Base-by-base conservation (phyloP, 2,113 vertebrate species). In the Fulmarus glacialis region DNA sequence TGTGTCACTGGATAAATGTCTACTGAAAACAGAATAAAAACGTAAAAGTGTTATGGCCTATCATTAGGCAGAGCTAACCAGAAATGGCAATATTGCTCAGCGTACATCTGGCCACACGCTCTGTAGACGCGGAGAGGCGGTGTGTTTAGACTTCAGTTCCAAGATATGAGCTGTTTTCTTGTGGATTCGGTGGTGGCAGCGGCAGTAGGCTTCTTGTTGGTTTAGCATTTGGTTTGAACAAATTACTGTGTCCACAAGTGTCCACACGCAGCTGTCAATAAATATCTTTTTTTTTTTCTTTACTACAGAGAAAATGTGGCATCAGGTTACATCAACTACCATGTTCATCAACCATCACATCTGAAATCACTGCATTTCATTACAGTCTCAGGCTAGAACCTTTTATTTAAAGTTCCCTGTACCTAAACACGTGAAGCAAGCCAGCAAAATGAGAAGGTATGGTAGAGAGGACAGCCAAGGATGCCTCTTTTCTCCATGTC, bases 11-110 rank as follows among this genome's bases (percentile, higher is more conserved):
- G 89, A 30, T 94, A 96, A 94, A 93, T 86, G 80, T 43, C 89
- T 93, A 87, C 64, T 94, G 88, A 97, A 97, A 97, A 85, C 77
- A 87, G 68, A 96, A 94, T 87, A 90, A 95, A 97, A 97, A 82
- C 77, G 94, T 77, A 12, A 50, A 95, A 96, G 73, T 79, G 22
- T 95, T 94, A 90, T 66, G 93, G 64, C 40, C 68, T 85, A 67
- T 97, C 70, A 22, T 79, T 89, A 95, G 86, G 64, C 74, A 75
- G 36, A 95, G 67, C 84, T 95, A 96, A 47, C 38, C 62, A 97
- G 94, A 93, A 97, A 94, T 58, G 71, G 63, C 82, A 98, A 89
- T 89, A 89, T 22, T 92, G n/a, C 66, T 95, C 47, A 67, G 36
- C 13, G 10, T 34, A 94, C 71, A 90, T 96, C 87, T 95, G 83